Evolutionary conservation across 2,888 invertebrate species (phyloP).

Genomic region (Selenia dentaria): DNA sequence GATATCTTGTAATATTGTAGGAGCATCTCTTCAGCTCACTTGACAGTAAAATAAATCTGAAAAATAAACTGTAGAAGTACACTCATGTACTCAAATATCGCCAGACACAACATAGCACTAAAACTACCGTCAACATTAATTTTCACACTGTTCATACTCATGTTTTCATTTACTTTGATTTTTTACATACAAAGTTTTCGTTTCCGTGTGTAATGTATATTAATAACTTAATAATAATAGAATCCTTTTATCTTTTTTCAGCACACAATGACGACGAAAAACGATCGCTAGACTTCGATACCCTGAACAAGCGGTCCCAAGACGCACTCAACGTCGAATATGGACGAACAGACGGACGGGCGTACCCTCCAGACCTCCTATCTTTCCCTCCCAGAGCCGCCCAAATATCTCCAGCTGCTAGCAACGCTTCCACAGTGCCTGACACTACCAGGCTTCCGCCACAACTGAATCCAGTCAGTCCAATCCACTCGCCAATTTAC

Average conservation of each 20-base stretch:
- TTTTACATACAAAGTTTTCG: no score
- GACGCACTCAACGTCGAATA: slow-evolving; percentile 82
- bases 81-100: no score
- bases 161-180: no score
- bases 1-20: no score
- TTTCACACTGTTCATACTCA: no score
- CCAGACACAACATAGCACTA: no score
- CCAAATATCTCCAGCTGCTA: slow-evolving; percentile 91
- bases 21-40: no score
- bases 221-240: no score
- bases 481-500: slow-evolving; percentile 87
- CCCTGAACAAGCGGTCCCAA: slow-evolving; percentile 81
- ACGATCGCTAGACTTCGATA: slow-evolving; percentile 87
- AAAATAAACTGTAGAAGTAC: no score
- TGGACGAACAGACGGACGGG: slow-evolving; percentile 83
- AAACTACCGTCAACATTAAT: no score
- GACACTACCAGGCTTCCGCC: slow-evolving; percentile 87
- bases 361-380: slow-evolving; percentile 92
- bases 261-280: slow-evolving; percentile 89
- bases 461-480: slow-evolving; percentile 86
- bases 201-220: no score
- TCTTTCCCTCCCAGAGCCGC: slow-evolving; percentile 90
- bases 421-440: slow-evolving; percentile 92
- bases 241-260: slow-evolving; percentile 42
- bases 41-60: no score